phyloP scores from a whole-genome alignment of 1,140 invertebrate genomes.

The Drosophila kikkawai region DNA sequence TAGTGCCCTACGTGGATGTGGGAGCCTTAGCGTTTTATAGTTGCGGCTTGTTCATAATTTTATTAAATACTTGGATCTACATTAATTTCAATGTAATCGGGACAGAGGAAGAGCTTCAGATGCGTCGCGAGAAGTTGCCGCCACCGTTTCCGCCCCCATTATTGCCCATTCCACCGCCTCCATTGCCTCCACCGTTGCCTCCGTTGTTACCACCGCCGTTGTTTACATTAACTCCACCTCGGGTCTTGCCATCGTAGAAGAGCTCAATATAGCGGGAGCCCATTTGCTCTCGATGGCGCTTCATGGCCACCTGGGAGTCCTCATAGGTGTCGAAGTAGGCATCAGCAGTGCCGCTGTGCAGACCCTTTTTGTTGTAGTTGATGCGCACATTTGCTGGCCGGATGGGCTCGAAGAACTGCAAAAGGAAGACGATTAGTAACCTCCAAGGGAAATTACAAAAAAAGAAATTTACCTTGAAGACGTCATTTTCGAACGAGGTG shows the following conservation, averaged over 20 bases:
- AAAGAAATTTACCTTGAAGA: constrained; percentile 67
- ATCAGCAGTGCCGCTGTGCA: constrained; percentile 96
- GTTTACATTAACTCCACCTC: constrained; percentile 45
- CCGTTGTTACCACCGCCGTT: constrained; percentile 34
- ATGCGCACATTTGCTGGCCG: constrained; percentile 79
- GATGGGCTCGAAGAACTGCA: constrained; percentile 83
- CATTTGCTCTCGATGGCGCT: constrained; percentile 94
- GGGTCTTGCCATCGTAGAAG: constrained; percentile 82
- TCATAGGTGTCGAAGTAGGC: constrained; percentile 92
- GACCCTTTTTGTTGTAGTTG: constrained; percentile 87
- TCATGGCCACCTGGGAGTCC: constrained; percentile 91
- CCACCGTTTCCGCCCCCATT: constrained; percentile 44
- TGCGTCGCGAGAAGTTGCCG: constrained; percentile 69
- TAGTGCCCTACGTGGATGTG: constrained; percentile 36
- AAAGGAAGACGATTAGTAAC: neutral
- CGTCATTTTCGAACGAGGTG: constrained; percentile 81
- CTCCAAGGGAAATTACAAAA: neutral
- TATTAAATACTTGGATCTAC: constrained; percentile 74
- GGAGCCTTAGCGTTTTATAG: constrained; percentile 23
- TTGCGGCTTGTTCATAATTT: constrained; percentile 39
- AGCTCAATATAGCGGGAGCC: constrained; percentile 95
- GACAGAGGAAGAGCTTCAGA: constrained; percentile 54
- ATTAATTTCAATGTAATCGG: constrained; percentile 68
- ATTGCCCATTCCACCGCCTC: constrained; percentile 22
- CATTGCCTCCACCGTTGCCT: constrained; percentile 28